Conservation (phyloP, 2,888 invertebrate species). For the Noctuana brunneofusca region DNA sequence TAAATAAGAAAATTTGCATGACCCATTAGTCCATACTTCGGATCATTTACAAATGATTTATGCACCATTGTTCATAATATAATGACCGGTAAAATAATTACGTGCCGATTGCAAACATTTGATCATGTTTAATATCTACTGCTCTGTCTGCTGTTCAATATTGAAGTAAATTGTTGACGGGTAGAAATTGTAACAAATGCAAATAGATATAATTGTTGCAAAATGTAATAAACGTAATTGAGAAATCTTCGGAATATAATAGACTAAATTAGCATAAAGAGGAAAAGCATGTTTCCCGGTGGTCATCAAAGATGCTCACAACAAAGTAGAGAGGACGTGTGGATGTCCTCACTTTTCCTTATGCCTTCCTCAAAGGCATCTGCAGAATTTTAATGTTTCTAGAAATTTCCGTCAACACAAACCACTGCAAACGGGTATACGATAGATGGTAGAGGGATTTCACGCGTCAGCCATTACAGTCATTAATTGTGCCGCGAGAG, state of each 20-base stretch:
- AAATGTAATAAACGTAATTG: conserved; percentile 17
- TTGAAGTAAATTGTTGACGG: background rate
- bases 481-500: background rate
- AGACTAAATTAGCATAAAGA: conserved; percentile 36
- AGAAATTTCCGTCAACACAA: conserved; percentile 43
- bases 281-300: conserved; percentile 48
- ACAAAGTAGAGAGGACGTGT: conserved; percentile 49
- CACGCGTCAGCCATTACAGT: background rate
- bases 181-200: conserved; percentile 4
- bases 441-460: background rate
- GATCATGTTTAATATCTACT: background rate
- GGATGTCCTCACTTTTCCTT: conserved; percentile 57
- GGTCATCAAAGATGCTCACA: conserved; percentile 56
- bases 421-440: conserved; percentile 1
- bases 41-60: background rate
- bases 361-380: conserved; percentile 56
- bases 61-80: conserved; percentile 9
- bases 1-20: no score
- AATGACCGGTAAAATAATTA: conserved; percentile 16
- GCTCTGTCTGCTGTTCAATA: no score
- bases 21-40: background rate
- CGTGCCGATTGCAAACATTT: background rate
- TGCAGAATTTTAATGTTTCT: conserved; percentile 46
- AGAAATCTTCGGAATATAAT: conserved; percentile 18
- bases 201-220: conserved; percentile 4